Conservation (phyloP, 2,113 vertebrate species). For the Motacilla alba region DNA sequence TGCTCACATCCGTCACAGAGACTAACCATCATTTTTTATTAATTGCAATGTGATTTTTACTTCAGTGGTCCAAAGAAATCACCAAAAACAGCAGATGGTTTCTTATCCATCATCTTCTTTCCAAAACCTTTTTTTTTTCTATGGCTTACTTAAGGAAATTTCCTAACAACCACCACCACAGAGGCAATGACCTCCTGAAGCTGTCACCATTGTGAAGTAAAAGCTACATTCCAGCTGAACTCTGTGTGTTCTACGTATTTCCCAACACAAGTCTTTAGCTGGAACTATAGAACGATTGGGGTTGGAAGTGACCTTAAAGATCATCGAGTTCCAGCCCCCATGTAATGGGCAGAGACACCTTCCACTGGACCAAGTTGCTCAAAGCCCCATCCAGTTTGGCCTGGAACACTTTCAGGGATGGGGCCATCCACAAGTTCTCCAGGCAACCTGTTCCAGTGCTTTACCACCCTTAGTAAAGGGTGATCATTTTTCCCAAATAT, state of each 20-base stretch:
- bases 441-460: background rate
- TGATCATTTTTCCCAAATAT: background rate
- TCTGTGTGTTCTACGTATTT: background rate
- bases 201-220: background rate
- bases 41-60: background rate
- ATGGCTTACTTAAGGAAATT: background rate
- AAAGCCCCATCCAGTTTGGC: background rate
- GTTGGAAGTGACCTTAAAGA: background rate
- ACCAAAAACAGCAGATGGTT: background rate
- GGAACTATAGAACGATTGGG: fast-evolving
- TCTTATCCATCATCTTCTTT: background rate
- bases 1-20: background rate
- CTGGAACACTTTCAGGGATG: background rate
- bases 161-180: no score
- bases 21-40: background rate
- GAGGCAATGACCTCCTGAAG: background rate
- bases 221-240: background rate
- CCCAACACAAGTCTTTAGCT: background rate
- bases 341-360: background rate
- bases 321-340: background rate
- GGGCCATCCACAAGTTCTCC: background rate
- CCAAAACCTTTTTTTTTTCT: background rate
- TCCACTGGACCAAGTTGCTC: background rate
- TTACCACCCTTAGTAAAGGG: background rate
- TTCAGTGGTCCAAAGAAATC: background rate